These are phyloP conservation scores for Australoheros scitulus DNA, from an alignment of 2,113 vertebrate species.

Conservation along the genomic window DNA sequence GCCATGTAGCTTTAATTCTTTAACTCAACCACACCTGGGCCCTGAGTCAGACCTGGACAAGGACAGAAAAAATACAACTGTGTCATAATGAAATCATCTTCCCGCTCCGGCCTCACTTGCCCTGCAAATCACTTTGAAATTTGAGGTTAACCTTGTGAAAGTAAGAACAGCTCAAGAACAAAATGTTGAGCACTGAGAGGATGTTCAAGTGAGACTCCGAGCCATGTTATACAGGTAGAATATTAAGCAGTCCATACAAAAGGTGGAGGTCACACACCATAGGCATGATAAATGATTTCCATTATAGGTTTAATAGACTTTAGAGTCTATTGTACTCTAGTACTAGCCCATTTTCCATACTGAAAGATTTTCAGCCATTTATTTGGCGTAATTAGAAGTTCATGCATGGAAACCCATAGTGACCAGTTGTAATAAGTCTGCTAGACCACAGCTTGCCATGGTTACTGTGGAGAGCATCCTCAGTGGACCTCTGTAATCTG, in stretches of 20 bases:
- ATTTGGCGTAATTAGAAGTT: conserved; percentile 71
- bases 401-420: conserved; percentile 64
- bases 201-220: conserved; percentile 32
- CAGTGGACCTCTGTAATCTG: conserved; percentile 57
- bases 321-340: conserved; percentile 60
- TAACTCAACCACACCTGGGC: neutral
- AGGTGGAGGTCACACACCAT: conserved; percentile 74
- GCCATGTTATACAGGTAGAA: conserved; percentile 54
- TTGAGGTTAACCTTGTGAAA: conserved; percentile 45
- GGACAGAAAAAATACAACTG: conserved; percentile 4
- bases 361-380: conserved; percentile 63
- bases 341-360: conserved; percentile 36
- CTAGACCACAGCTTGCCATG: conserved; percentile 38
- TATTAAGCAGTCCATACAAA: conserved; percentile 66
- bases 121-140: conserved; percentile 19
- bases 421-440: conserved; percentile 61
- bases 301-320: conserved; percentile 77
- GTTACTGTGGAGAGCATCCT: conserved; percentile 43
- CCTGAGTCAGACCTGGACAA: neutral
- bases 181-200: conserved; percentile 46
- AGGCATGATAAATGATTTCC: conserved; percentile 78
- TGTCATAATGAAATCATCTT: conserved; percentile 8
- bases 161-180: conserved; percentile 44
- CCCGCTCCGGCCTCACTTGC: neutral
- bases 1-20: neutral